Percentiles rank a stretch among this genome's conserved stretches.
Evolutionary conservation across 2,888 invertebrate species (phyloP).

Genomic region (Aplocera efformata): DNA sequence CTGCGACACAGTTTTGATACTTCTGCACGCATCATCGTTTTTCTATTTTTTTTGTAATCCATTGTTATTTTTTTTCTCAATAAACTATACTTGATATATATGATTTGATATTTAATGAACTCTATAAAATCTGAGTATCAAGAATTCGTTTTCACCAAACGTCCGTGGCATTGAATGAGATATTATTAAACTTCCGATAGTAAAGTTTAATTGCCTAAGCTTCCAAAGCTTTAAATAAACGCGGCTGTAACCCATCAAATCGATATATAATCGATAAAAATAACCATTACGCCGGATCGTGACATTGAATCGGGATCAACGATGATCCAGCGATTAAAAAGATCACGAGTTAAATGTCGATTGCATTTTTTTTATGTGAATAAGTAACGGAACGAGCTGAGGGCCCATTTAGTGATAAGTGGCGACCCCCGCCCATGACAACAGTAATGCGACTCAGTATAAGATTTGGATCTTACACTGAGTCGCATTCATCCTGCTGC

Average conservation of each 20-base stretch:
- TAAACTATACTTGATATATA: too few relatives aligned
- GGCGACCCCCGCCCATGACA: too few relatives aligned
- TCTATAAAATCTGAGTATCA: not conserved
- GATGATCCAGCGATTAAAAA: conserved; percentile 26
- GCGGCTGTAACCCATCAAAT: conserved; percentile 25
- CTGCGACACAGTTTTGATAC: too few relatives aligned
- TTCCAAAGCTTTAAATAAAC: conserved; percentile 17
- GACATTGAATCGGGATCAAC: conserved; percentile 29
- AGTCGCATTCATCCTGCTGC: too few relatives aligned
- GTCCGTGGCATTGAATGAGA: not conserved
- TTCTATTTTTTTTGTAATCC: too few relatives aligned
- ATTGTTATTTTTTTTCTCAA: too few relatives aligned
- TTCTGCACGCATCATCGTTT: too few relatives aligned
- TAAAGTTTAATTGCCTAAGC: conserved; percentile 22
- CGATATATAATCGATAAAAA: conserved; percentile 30
- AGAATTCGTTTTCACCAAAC: conserved; percentile 6
- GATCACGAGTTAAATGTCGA: conserved; percentile 26
- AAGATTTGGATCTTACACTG: too few relatives aligned
- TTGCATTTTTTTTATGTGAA: conserved; percentile 6
- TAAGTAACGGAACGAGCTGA: too few relatives aligned
- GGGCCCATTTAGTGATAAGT: too few relatives aligned
- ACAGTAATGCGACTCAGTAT: too few relatives aligned
- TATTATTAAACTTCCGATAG: conserved; percentile 12
- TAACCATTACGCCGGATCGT: conserved; percentile 30
- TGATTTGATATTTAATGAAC: not conserved